These are phyloP conservation scores for Encarsia formosa DNA, from an alignment of 2,888 invertebrate genomes.

Conservation along the genomic window DNA sequence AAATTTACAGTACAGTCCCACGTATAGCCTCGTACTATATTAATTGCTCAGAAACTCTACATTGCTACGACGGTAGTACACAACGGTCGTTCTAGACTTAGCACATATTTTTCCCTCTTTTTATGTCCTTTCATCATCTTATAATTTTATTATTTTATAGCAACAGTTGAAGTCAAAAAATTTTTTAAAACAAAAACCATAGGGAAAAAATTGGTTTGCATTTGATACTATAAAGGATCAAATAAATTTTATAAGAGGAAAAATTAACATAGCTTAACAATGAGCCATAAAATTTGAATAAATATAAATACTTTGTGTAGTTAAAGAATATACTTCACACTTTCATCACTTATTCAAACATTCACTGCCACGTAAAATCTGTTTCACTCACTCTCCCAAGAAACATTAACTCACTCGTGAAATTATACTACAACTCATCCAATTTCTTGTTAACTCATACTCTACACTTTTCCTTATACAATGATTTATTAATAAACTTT, in stretches of 20 bases:
- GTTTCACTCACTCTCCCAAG: constrained; percentile 4
- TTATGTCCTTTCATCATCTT: constrained; percentile 1
- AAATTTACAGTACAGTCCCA: constrained; percentile 25
- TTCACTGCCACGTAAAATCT: constrained; percentile 10
- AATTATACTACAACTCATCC: not conserved
- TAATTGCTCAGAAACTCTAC: constrained; percentile 22
- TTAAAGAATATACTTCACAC: too few relatives aligned
- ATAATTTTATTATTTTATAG: constrained; percentile 7
- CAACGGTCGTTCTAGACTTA: constrained; percentile 6
- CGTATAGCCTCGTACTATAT: constrained; percentile 14
- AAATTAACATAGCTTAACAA: too few relatives aligned
- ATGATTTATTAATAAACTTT: constrained; percentile 12
- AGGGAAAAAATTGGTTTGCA: not conserved
- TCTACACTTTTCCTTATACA: constrained; percentile 1
- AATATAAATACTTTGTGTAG: constrained; percentile 4
- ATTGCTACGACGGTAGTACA: constrained; percentile 9
- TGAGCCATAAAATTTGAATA: too few relatives aligned
- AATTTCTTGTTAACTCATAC: constrained; percentile 1
- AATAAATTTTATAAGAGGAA: constrained; percentile 3
- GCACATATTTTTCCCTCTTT: constrained; percentile 3
- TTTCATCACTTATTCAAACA: constrained; percentile 16
- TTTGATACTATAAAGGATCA: not conserved
- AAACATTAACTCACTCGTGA: not conserved
- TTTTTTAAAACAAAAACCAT: not conserved
- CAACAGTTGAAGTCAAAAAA: constrained; percentile 16